Conservation (phyloP, 1,140 invertebrate species). For the Caerostris extrusa region DNA sequence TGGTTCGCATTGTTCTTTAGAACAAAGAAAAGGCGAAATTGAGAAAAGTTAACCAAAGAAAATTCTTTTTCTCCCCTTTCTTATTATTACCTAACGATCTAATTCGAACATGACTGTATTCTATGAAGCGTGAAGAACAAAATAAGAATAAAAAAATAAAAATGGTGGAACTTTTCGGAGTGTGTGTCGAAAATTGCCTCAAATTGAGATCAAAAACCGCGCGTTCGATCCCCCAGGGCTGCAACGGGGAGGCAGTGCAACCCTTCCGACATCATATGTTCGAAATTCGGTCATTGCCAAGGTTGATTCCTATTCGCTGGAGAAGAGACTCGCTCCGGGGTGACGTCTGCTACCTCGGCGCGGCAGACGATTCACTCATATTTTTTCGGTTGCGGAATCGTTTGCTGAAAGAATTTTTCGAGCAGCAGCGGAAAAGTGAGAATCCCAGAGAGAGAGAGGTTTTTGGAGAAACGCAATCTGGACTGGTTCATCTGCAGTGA, state of each 20-base stretch:
- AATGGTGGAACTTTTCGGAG: conserved; percentile 42
- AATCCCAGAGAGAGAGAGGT: background rate
- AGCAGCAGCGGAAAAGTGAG: background rate
- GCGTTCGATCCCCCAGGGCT: conserved; percentile 44
- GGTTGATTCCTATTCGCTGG: conserved; percentile 47
- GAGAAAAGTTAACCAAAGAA: conserved; percentile 18
- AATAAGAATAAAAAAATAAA: background rate
- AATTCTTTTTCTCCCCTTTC: background rate
- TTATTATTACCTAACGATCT: background rate
- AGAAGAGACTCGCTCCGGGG: background rate
- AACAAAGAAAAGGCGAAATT: conserved; percentile 20
- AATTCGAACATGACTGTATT: background rate
- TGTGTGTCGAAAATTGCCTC: conserved; percentile 69
- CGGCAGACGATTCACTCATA: conserved; percentile 44
- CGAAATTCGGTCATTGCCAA: conserved; percentile 68
- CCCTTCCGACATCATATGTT: conserved; percentile 55
- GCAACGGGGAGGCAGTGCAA: background rate
- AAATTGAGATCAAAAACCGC: conserved; percentile 66
- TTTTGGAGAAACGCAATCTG: background rate
- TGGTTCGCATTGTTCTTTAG: background rate
- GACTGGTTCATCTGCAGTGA: background rate
- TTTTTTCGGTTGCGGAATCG: background rate
- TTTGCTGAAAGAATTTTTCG: background rate
- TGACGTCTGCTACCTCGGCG: conserved; percentile 2
- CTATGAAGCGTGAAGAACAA: background rate